Percentiles rank a stretch among this genome's conserved stretches.
phyloP scores from a whole-genome alignment of 2,113 vertebrate species.

The Gadus macrocephalus region DNA sequence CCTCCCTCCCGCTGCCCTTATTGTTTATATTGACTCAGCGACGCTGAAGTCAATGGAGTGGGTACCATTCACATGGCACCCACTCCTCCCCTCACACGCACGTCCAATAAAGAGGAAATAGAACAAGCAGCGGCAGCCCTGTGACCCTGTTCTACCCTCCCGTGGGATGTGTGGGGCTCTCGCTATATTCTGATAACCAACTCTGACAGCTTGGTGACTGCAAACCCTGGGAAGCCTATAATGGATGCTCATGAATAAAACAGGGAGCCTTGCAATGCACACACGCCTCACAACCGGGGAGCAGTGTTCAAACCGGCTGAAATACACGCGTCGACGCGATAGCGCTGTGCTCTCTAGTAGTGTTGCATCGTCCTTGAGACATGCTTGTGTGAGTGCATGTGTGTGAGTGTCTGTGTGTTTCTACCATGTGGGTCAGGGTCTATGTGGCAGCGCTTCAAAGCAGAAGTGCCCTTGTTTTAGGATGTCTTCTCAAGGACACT shows the following conservation, averaged over 20 bases:
- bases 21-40: too few relatives aligned
- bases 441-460: too few relatives aligned
- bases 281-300: background rate
- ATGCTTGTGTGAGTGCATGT: background rate
- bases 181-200: slow-evolving; percentile 10
- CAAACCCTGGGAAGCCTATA: background rate
- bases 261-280: background rate
- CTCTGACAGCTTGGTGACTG: slow-evolving; percentile 24
- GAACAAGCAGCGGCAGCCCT: too few relatives aligned
- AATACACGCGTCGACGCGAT: background rate
- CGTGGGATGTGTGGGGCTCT: background rate
- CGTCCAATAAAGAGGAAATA: too few relatives aligned
- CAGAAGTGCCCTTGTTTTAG: too few relatives aligned
- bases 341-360: too few relatives aligned
- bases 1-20: too few relatives aligned
- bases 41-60: too few relatives aligned
- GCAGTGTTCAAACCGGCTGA: background rate
- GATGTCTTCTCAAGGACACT: too few relatives aligned
- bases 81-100: too few relatives aligned
- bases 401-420: background rate
- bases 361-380: background rate
- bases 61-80: too few relatives aligned
- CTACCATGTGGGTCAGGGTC: too few relatives aligned
- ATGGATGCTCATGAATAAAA: slow-evolving; percentile 5
- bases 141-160: background rate